Evolutionary conservation across 2,888 invertebrate species (phyloP).

Genomic region (Cephus runcator): DNA sequence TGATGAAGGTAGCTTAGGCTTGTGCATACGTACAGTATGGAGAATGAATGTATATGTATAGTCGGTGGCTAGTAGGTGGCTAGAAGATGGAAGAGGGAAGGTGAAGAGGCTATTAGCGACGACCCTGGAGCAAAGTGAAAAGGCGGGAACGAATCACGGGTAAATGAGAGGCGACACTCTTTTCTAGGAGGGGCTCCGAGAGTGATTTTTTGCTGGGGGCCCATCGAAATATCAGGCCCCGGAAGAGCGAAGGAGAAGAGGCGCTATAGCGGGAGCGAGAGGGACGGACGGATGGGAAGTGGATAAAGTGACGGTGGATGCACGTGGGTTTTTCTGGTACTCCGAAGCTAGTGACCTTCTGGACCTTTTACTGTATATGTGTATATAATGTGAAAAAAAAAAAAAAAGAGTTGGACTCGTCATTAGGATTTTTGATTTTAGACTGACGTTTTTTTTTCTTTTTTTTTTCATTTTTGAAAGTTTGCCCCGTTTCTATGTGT

Average conservation of each 20-base stretch:
- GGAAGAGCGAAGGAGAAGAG: neutral
- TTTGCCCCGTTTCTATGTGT: neutral
- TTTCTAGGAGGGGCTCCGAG: constrained; percentile 16
- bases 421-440: neutral
- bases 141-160: constrained; percentile 24
- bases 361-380: neutral
- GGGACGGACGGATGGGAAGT: constrained; percentile 1
- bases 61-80: neutral
- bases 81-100: constrained; percentile 1
- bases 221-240: neutral
- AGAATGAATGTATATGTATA: neutral
- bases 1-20: neutral
- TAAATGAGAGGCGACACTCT: constrained; percentile 24
- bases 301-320: no score
- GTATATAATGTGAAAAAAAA: neutral
- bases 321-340: no score
- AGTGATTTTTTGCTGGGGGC: constrained; percentile 19
- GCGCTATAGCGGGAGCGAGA: no score
- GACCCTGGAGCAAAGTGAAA: constrained; percentile 23
- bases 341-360: no score
- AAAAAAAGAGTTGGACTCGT: neutral
- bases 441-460: neutral
- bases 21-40: neutral
- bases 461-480: neutral
- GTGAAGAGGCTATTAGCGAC: constrained; percentile 17